Evolutionary conservation across 2,113 vertebrate genomes (phyloP).

Genomic region (Panurus biarmicus): DNA sequence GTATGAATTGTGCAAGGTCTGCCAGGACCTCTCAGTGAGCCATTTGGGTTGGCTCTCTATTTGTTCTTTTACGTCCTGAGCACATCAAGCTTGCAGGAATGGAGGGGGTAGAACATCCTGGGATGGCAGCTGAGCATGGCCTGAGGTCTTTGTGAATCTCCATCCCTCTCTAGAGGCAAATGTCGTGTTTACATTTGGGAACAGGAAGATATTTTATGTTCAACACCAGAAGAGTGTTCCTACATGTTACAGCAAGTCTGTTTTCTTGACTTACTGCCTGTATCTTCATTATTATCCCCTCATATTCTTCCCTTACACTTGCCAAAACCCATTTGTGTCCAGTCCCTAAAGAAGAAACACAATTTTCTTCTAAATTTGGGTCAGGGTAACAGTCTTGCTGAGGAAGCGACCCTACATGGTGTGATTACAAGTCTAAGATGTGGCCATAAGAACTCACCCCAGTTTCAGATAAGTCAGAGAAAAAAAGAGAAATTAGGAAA

Average conservation of each 20-base stretch:
- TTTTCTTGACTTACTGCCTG: neutral
- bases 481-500: neutral
- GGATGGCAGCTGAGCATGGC: neutral
- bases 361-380: neutral
- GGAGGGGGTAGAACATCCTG: neutral
- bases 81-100: neutral
- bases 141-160: neutral
- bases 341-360: neutral
- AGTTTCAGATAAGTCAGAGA: neutral
- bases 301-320: neutral
- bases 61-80: neutral
- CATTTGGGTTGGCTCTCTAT: neutral
- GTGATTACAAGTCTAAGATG: neutral
- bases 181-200: neutral
- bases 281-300: neutral
- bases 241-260: neutral
- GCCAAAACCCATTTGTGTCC: neutral
- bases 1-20: neutral
- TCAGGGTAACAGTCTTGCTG: neutral
- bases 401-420: accelerated
- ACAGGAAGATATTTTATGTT: neutral
- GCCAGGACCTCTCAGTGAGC: neutral
- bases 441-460: neutral
- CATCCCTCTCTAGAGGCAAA: neutral
- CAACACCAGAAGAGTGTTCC: neutral